Evolutionary conservation across 1,140 invertebrate species (phyloP), one percentile per base, ranked within the genome.

Genomic region (Drosophila lacertosa): DNA sequence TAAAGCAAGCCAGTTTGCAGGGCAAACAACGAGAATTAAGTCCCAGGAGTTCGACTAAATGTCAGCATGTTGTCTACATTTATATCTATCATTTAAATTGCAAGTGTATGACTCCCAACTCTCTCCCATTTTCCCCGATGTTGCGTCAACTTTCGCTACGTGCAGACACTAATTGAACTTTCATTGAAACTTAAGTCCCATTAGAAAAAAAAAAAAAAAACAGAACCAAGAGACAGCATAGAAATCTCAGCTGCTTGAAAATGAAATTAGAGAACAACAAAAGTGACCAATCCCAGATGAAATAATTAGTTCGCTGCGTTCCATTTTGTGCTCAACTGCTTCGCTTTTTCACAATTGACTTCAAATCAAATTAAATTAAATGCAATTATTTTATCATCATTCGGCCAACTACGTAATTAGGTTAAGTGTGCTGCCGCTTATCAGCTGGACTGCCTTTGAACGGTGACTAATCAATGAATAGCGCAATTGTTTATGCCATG

Each of bases 361-460:
- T 67, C 40, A 74, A 81, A 55, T 77, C 65, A 74, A 84, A 86
- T 77, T 77, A 70, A 88, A 88, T 86, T 65, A 88, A 88, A 88
- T 88, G 77, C 74, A 75, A 88, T 88, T 78, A 88, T 88, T 75
- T 81, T 77, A 81, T 86, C 81, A 67, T 53, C 82, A 67, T 82
- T 88, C 78, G 70, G 67, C 20, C 77, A 58, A 71, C 78, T 50
- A 44, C 1, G 55, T 88, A 86, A 86, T 88, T 86, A 74, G 77
- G 82, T 86, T 86, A 82, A 86, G 77, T 82, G 81, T 65, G 53
- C 45, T 68, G 33, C 20, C 44, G 54, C 72, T 86, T 88, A 82
- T 88, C 77, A 86, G 44, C 62, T 48, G 57, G 55, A 47, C 71
- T 42, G 54, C 22, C 33, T 11, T 35, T 42, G 24, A 42, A 66